Percentiles rank a stretch among this genome's conserved stretches.
These are phyloP conservation scores for Lemur catta DNA, from an alignment of 2,797 vertebrate species.

Conservation along the genomic window DNA sequence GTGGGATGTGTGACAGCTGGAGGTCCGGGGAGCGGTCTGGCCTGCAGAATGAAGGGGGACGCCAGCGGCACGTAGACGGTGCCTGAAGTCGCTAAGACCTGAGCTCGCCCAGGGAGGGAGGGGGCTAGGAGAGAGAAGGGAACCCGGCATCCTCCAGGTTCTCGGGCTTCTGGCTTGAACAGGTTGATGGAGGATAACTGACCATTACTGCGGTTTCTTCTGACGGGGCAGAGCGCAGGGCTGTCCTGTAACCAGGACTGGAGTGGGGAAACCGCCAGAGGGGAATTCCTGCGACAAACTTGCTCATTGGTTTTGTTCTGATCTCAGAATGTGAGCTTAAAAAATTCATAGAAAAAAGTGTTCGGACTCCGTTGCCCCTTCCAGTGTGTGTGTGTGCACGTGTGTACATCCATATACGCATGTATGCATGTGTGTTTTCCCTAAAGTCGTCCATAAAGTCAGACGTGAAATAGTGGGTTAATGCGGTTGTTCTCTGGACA, in stretches of 20 bases:
- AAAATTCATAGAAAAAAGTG: not conserved
- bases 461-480: not conserved
- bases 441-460: not conserved
- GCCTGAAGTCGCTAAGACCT: not conserved
- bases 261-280: not conserved
- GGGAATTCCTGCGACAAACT: not conserved
- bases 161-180: not conserved
- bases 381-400: too few species aligned
- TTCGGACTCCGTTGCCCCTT: not conserved
- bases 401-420: accelerated
- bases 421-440: not conserved
- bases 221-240: not conserved
- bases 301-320: not conserved
- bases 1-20: not conserved
- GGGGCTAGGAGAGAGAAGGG: not conserved
- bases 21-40: not conserved
- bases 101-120: not conserved
- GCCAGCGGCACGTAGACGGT: accelerated
- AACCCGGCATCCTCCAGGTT: not conserved
- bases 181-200: not conserved
- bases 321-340: not conserved
- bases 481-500: not conserved
- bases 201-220: not conserved
- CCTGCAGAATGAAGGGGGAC: too few species aligned
- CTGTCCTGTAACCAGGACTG: not conserved